Evolutionary conservation across 1,140 invertebrate species (phyloP).

Genomic region (Paramacrobiotus metropolitanus): DNA sequence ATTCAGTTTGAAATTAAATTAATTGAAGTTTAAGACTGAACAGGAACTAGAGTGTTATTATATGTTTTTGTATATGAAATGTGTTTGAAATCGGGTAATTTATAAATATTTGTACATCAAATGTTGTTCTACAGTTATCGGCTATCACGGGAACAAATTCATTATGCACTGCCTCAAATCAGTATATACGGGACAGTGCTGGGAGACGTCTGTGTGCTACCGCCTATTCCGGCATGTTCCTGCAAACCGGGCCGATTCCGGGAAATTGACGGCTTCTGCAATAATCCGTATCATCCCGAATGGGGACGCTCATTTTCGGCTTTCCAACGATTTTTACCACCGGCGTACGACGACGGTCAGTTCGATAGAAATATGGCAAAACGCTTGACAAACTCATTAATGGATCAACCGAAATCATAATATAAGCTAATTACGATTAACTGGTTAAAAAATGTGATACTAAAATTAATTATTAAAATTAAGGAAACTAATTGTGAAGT

Average conservation of each 20-base stretch:
- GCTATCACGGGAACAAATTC: slow-evolving; percentile 25
- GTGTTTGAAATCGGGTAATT: neutral
- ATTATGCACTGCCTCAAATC: slow-evolving; percentile 24
- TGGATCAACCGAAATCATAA: no score
- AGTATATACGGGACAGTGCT: slow-evolving; percentile 25
- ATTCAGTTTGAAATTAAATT: no score
- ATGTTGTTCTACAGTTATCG: slow-evolving; percentile 17
- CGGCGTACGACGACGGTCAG: slow-evolving; percentile 23
- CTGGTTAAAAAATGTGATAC: neutral
- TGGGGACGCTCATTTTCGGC: slow-evolving; percentile 25
- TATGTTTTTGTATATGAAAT: no score
- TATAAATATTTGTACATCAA: neutral
- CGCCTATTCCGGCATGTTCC: neutral
- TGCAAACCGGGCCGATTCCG: slow-evolving; percentile 27
- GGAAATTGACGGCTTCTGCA: slow-evolving; percentile 44
- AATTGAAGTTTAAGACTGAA: no score
- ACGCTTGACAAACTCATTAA: no score
- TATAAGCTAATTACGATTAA: no score
- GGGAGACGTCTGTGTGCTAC: slow-evolving; percentile 18
- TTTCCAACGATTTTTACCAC: slow-evolving; percentile 20
- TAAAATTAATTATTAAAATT: neutral
- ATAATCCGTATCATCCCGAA: slow-evolving; percentile 33
- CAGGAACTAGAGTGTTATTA: no score
- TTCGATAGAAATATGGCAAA: no score
- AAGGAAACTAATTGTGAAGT: neutral